Conservation (phyloP, 2,797 vertebrate genomes). For the Melanogrammus aeglefinus region DNA sequence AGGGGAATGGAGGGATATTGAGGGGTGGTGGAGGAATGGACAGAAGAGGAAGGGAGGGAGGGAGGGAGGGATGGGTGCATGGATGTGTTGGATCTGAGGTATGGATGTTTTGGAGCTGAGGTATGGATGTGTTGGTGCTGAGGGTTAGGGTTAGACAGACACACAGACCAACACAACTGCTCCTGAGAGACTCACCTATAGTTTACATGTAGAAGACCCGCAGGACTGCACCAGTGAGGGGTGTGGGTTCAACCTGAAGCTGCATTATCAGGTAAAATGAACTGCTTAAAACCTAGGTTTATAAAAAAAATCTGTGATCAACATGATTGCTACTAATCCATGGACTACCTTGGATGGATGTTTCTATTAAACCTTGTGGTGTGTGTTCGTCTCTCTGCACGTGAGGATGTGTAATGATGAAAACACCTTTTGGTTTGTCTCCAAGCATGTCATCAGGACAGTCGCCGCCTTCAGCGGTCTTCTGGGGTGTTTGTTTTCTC, state of each 20-base stretch:
- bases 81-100: too few species aligned
- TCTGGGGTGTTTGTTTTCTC: conserved; percentile 50
- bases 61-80: not conserved
- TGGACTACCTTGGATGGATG: not conserved
- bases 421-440: conserved; percentile 19
- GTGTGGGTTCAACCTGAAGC: too few species aligned
- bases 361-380: not conserved
- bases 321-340: not conserved
- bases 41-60: not conserved
- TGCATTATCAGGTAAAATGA: not conserved
- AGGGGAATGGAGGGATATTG: not conserved
- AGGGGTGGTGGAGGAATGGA: not conserved
- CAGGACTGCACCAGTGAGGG: too few species aligned
- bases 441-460: conserved; percentile 33
- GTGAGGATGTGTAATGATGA: not conserved
- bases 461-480: conserved; percentile 30
- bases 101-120: not conserved
- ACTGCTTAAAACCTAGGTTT: not conserved
- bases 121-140: not conserved
- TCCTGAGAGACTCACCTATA: too few species aligned
- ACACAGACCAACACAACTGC: too few species aligned
- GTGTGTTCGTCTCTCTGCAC: not conserved
- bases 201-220: too few species aligned
- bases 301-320: not conserved
- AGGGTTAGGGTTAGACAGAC: too few species aligned